Percentiles rank a stretch among this genome's conserved stretches.
Evolutionary conservation across 2,113 vertebrate species (phyloP).

Genomic region (Pica pica): DNA sequence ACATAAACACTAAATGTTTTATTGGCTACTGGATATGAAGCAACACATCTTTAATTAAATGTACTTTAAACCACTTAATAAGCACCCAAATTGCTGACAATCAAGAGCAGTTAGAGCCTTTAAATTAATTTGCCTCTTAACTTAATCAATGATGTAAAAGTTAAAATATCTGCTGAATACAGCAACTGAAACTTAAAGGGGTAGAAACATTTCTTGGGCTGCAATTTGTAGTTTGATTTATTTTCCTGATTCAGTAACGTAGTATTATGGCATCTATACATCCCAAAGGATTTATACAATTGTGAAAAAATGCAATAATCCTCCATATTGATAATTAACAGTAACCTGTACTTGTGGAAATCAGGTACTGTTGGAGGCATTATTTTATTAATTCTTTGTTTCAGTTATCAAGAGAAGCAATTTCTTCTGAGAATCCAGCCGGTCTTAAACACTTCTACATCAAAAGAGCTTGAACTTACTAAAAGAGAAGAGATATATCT

Average conservation of each 20-base stretch:
- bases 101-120: not conserved
- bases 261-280: not conserved
- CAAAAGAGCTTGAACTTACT: not conserved
- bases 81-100: not conserved
- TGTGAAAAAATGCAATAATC: not conserved
- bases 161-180: not conserved
- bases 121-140: slow-evolving; percentile 19
- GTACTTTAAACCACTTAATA: not conserved
- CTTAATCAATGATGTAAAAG: not conserved
- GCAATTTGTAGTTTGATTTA: not conserved
- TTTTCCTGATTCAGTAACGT: not conserved
- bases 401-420: not conserved
- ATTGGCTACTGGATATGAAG: not conserved
- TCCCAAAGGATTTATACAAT: not conserved
- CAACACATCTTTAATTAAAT: not conserved
- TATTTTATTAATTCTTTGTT: not conserved
- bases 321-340: not conserved
- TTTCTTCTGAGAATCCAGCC: not conserved
- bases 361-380: not conserved
- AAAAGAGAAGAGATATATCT: not conserved
- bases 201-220: not conserved
- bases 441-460: not conserved
- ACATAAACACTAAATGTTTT: not conserved
- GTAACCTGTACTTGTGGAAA: not conserved
- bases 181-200: not conserved